These are phyloP conservation scores for Sinelater perroti DNA, from an alignment of 2,888 invertebrate species.

Conservation along the genomic window DNA sequence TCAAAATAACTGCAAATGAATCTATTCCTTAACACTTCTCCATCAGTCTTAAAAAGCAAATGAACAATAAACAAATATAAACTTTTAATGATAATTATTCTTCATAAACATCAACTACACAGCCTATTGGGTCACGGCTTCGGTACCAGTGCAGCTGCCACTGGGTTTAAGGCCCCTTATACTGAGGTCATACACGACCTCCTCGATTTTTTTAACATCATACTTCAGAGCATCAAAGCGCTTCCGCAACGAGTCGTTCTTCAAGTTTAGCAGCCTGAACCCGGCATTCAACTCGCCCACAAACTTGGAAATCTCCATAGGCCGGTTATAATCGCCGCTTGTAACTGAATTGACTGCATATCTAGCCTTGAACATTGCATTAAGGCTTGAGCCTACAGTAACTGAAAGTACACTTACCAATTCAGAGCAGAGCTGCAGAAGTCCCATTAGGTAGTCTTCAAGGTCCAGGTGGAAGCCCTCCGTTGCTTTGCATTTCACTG, in stretches of 20 bases:
- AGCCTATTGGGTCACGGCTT: constrained; percentile 3
- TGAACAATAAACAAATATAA: too few species aligned
- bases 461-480: constrained; percentile 90
- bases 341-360: constrained; percentile 87
- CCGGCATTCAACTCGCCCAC: constrained; percentile 89
- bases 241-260: constrained; percentile 88
- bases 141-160: neutral
- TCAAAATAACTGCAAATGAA: too few species aligned
- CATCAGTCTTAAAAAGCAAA: too few species aligned
- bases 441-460: constrained; percentile 88
- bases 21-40: too few species aligned
- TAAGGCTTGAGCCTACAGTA: neutral
- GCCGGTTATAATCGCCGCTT: constrained; percentile 82
- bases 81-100: neutral
- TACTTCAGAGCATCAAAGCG: constrained; percentile 89
- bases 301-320: constrained; percentile 84
- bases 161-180: constrained; percentile 76
- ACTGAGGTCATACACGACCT: constrained; percentile 87
- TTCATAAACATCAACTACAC: too few species aligned
- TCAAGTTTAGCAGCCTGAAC: constrained; percentile 87
- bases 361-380: constrained; percentile 66
- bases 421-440: constrained; percentile 84
- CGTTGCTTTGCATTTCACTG: constrained; percentile 74
- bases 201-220: constrained; percentile 93
- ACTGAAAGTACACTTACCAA: constrained; percentile 66